Conservation (phyloP, 2,113 vertebrate species). For the Poeciliopsis retropinna region DNA sequence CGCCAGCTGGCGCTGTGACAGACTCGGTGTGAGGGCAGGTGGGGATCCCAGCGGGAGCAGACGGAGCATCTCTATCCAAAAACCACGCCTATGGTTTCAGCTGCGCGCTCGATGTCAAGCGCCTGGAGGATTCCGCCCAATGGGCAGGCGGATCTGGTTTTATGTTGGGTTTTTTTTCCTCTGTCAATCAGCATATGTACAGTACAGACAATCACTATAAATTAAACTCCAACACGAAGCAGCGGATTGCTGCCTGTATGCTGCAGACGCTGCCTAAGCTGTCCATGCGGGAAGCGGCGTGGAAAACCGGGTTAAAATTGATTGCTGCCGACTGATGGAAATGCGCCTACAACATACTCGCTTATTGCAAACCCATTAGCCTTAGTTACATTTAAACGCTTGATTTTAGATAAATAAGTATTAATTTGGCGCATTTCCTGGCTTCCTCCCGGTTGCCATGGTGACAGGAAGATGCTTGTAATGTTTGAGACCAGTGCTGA, state of each 20-base stretch:
- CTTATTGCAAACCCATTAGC: conserved; percentile 5
- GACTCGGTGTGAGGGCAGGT: conserved; percentile 66
- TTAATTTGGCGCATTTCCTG: conserved; percentile 27
- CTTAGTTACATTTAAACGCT: not conserved
- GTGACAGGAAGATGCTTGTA: conserved; percentile 48
- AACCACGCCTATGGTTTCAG: conserved; percentile 72
- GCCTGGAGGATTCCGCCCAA: conserved; percentile 39
- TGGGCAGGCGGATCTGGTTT: conserved; percentile 13
- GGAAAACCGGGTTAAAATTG: conserved; percentile 22
- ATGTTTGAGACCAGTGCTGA: conserved; percentile 21
- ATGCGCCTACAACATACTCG: not conserved
- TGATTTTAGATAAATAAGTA: not conserved
- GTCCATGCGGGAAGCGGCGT: conserved; percentile 38
- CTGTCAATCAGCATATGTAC: conserved; percentile 48
- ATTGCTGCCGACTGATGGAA: not conserved
- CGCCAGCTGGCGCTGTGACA: conserved; percentile 54
- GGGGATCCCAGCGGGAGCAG: conserved; percentile 74
- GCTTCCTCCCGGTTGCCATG: conserved; percentile 60
- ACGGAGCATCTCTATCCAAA: conserved; percentile 71
- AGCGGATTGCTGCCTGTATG: conserved; percentile 40
- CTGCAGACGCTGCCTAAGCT: conserved; percentile 59
- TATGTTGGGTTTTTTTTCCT: not conserved
- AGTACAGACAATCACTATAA: conserved; percentile 21
- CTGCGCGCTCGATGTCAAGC: conserved; percentile 14
- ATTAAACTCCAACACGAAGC: conserved; percentile 45